Evolutionary conservation across 2,113 vertebrate genomes (phyloP), one percentile per base, ranked within the genome.

Genomic region (Acinonyx jubatus): DNA sequence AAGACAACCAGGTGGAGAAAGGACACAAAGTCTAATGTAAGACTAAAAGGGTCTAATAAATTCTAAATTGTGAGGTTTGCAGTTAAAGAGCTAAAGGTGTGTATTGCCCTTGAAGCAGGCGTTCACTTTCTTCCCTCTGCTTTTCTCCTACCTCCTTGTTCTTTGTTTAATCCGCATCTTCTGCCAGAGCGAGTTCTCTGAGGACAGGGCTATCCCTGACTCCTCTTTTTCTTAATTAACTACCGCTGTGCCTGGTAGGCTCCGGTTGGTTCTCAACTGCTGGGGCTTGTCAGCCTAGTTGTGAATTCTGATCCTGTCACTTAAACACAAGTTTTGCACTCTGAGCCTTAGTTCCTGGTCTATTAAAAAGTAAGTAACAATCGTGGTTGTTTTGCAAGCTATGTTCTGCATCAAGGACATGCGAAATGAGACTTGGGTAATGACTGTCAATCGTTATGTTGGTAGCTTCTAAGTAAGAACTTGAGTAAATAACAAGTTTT

Each of bases 11-110:
- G 69, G 4, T 95, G 45, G 36, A 91, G 80, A 94, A 91, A 38
- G 73, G 29, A 63, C 93, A 57, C 41, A 89, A 89, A 86, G 66
- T 61, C 76, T 93, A 85, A 84, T 45, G 25, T 27, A 76, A 93
- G 41, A 85, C 36, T 36, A 16, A 8, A 80, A 84, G n/a, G 76
- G n/a, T 87, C 63, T 73, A 80, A 66, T 55, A 27, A 27, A 79
- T 95, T 93, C 25, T 88, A 61, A 93, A 45, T 57, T 84, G 83
- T 83, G 66, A 95, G 63, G 25, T 57, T 91, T 66, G 13, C 63
- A 63, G 29, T 93, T 88, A 79, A 52, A 29, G 61, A 96, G 33
- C 19, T 89, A 89, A 85, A 38, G 74, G 36, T 84, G 23, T 61
- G 5, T 80, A 21, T 90, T 97, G 18, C 33, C n/a, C 18, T 29